Evolutionary conservation across 2,888 invertebrate genomes (phyloP).

Genomic region (Netelia fuscicornis): DNA sequence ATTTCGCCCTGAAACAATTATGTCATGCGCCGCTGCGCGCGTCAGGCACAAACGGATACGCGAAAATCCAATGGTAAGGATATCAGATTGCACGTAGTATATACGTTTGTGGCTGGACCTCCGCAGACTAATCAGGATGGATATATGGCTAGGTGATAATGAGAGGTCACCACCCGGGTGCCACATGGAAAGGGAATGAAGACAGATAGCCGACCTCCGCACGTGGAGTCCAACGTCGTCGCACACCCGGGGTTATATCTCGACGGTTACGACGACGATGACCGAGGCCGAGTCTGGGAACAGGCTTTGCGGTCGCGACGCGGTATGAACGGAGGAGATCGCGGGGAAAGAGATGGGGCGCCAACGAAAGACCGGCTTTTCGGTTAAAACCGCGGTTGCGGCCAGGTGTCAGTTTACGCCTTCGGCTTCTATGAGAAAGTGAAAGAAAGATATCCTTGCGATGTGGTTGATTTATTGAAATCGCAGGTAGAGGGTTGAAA

Average conservation of each 20-base stretch:
- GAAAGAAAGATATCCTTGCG: conserved; percentile 18
- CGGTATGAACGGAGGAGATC: conserved; percentile 21
- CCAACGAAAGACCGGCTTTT: conserved; percentile 41
- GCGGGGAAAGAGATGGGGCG: conserved; percentile 20
- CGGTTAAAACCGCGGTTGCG: conserved; percentile 37
- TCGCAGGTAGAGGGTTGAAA: background rate
- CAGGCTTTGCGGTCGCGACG: conserved; percentile 49
- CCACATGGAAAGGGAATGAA: conserved; percentile 72
- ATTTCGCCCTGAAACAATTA: no score
- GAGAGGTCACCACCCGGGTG: conserved; percentile 67
- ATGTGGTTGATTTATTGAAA: background rate
- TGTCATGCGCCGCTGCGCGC: no score
- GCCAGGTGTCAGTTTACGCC: conserved; percentile 17
- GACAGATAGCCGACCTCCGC: conserved; percentile 70
- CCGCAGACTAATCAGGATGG: conserved; percentile 72
- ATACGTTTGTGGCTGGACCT: conserved; percentile 37
- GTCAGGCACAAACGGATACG: no score
- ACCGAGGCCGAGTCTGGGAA: conserved; percentile 23
- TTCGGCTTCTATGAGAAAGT: background rate
- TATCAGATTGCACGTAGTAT: background rate
- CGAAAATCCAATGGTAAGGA: no score
- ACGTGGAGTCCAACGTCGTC: conserved; percentile 57
- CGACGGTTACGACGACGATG: conserved; percentile 20
- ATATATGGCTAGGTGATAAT: conserved; percentile 73
- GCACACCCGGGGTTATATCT: conserved; percentile 24